Evolutionary conservation across 2,113 vertebrate species (phyloP), one percentile per base, ranked within the genome.

Genomic region (Brachirus orientalis): DNA sequence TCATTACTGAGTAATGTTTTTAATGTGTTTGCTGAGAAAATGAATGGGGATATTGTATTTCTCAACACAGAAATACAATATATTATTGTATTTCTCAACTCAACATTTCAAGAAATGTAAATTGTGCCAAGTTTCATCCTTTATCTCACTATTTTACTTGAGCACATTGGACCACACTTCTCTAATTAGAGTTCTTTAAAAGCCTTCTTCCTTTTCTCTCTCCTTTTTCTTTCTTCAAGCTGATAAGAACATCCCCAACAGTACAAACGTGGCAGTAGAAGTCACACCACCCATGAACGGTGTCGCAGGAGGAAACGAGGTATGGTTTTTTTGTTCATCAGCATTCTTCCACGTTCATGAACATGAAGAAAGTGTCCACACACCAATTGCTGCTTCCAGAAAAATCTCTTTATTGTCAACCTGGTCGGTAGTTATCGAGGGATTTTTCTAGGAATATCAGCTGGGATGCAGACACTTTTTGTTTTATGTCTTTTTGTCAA

Each of bases 261-360:
- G 86, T 79, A 76, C 93, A 12, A 96, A 94, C 73, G 96, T 95
- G 1, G 96, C 96, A 54, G 96, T 98, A 64, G 96, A 96, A 77
- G 95, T 99, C 84, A 98, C 96, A 10, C 95, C 96, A 2, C 94
- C 97, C 0, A 96, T 93, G 82, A 97, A 98, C n/a, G 94, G 95
- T 0, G 92, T 90, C 63, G 89, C 90, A n/a, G 86, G 92, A 51
- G 95, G 94, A 69, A 77, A 83, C 0, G 83, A 81, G 88, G 92
- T 93, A 67, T 1, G 45, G n/a, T 53, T 8, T 52, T 43, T 11
- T 9, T 40, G 9, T 40, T 43, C 8, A 43, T 28, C 2, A 28
- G 28, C 1, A 2, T 28, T 28, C 28, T 28, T 28, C 1, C n/a
- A n/a, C n/a, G n/a, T n/a, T n/a, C n/a, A n/a, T n/a, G n/a, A n/a